phyloP scores from a whole-genome alignment of 2,797 vertebrate species.

The Enteromius fasciolatus region DNA sequence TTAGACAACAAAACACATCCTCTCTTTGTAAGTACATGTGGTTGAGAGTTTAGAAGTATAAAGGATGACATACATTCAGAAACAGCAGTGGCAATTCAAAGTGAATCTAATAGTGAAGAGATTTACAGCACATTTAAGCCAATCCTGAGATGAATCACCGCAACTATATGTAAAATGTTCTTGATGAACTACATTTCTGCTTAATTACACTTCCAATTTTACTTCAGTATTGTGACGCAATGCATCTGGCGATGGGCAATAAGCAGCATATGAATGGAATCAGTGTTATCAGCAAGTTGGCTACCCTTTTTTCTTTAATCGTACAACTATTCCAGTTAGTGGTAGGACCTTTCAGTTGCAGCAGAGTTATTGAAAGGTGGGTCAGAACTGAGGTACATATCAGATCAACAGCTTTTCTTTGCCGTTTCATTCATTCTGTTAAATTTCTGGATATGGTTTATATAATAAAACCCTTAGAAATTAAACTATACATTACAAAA shows the following conservation, averaged over 20 bases:
- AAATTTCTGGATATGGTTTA: not conserved
- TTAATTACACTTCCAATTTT: not conserved
- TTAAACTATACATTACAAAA: not conserved
- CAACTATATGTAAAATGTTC: not conserved
- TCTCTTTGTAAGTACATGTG: constrained; percentile 28
- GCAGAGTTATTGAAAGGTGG: not conserved
- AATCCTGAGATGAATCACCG: not conserved
- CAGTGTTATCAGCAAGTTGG: not conserved
- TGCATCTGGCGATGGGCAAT: not conserved
- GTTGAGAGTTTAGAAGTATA: not conserved
- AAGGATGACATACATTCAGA: not conserved
- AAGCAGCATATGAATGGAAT: constrained; percentile 9
- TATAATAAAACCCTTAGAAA: too few species aligned
- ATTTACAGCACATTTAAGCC: not conserved
- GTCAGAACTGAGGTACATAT: not conserved
- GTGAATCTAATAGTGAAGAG: not conserved
- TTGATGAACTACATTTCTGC: not conserved
- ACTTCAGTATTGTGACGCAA: not conserved
- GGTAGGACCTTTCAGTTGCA: not conserved
- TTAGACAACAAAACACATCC: constrained; percentile 51
- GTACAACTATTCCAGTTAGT: not conserved
- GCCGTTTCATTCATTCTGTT: not conserved
- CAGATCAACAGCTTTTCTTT: not conserved
- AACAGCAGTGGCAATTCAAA: not conserved
- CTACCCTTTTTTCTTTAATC: not conserved